These are phyloP conservation scores for Polymixis flavicincta DNA, from an alignment of 2,888 invertebrate species.

Conservation along the genomic window DNA sequence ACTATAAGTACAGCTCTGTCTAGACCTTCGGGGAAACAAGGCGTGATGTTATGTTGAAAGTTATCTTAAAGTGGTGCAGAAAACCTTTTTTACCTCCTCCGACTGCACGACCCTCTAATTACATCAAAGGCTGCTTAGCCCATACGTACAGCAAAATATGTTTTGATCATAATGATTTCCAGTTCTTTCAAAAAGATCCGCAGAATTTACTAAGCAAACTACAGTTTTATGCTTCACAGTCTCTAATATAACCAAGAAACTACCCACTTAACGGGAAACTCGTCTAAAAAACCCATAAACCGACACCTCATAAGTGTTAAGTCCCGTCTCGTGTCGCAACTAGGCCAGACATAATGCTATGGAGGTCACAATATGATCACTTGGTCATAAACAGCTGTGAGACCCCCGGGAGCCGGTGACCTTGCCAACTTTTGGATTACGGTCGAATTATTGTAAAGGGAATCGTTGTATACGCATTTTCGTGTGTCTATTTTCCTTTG, in stretches of 20 bases:
- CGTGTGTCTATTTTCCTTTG: conserved; percentile 1
- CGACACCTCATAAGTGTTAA: conserved; percentile 6
- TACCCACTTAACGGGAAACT: not conserved
- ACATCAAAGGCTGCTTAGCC: not conserved
- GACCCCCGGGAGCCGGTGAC: conserved; percentile 31
- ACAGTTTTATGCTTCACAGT: not conserved
- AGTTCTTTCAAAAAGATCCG: not conserved
- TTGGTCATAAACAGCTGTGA: conserved; percentile 49
- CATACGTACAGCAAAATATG: not conserved
- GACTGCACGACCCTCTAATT: not conserved
- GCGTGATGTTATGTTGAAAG: not conserved
- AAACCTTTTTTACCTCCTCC: not conserved
- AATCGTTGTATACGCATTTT: conserved; percentile 5
- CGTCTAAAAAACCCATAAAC: conserved; percentile 15
- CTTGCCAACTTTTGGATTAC: conserved; percentile 44
- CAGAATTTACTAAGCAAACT: not conserved
- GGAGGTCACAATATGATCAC: conserved; percentile 54
- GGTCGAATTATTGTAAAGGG: conserved; percentile 30
- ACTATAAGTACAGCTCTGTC: too few species aligned
- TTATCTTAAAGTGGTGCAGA: not conserved
- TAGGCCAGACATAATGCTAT: conserved; percentile 17
- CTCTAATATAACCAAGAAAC: not conserved
- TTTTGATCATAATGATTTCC: not conserved
- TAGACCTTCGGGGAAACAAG: too few species aligned
- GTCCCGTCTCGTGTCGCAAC: conserved; percentile 22